Base-by-base conservation (phyloP, 2,113 vertebrate genomes). In the Lichenostomus cassidix region DNA sequence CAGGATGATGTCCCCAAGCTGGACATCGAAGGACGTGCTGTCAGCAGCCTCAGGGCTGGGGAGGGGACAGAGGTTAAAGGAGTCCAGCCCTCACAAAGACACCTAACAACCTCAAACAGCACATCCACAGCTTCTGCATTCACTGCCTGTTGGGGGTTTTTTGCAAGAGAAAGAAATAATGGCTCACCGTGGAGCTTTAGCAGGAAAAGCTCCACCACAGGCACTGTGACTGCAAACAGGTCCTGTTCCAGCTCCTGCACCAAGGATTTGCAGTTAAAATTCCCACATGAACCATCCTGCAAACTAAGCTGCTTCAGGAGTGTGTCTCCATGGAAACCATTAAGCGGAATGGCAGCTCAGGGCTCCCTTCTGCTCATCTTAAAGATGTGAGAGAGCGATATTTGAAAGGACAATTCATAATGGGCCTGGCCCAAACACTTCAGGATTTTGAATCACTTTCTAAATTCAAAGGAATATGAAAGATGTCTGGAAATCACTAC, bases 1-100 rank as follows among this genome's bases (percentile, higher is more conserved):
- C 92, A 99, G 97, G 96, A 99, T 99, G 95, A 99, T 99, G 97
- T 99, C 99, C 90, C 99, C 99, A 1, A 99, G 98, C 96, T 99
- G 99, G 75, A 99, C 99, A 59, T 99, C 99, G n/a, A 99, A 99
- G 63, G 99, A 99, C 8, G 99, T 99, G 90, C 98, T 99, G 95
- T 99, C 99, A 13, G 99, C 99, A 56, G 98, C 99, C 39, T 99
- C 99, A 0, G 99, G 99, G 96, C 99, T 99, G 97, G 92, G 87
- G 50, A 74, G 77, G 95, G 11, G 93, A 91, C 96, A 82, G 1
- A 56, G 86, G 53, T 87, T 77, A 94, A 10, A 46, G 41, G 14
- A 27, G 52, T 75, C 25, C 53, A 71, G 37, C 73, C 59, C 39
- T n/a, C 67, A 29, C 29, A 2, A 5, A 80, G 33, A 42, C 71